phyloP scores from a whole-genome alignment of 2,888 invertebrate genomes.

The Alitta virens region DNA sequence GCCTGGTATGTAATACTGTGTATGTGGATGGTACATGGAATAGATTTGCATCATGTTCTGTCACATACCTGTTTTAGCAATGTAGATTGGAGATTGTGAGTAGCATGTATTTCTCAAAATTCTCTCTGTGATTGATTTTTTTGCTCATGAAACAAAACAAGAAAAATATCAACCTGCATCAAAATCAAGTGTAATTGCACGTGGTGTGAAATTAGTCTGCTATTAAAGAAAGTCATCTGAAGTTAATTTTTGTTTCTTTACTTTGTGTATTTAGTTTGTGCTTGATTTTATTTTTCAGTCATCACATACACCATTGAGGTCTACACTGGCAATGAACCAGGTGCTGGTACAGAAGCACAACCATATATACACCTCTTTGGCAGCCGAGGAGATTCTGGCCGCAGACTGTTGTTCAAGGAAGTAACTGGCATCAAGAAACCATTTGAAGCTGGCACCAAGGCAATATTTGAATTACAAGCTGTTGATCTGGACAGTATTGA shows the following conservation, averaged over 20 bases:
- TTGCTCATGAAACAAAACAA: too few relatives aligned
- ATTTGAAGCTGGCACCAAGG: constrained; percentile 35
- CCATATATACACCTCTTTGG: constrained; percentile 29
- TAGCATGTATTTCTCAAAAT: too few relatives aligned
- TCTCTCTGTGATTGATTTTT: too few relatives aligned
- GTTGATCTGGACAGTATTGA: constrained; percentile 41
- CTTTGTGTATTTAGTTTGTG: too few relatives aligned
- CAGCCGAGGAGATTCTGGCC: constrained; percentile 29
- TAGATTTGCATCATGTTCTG: too few relatives aligned
- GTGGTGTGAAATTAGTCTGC: neutral
- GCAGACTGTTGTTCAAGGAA: constrained; percentile 24
- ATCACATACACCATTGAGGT: constrained; percentile 24
- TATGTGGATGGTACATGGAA: too few relatives aligned
- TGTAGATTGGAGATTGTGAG: too few relatives aligned
- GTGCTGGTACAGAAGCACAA: constrained; percentile 33
- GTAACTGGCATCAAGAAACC: constrained; percentile 13
- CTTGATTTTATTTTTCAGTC: neutral
- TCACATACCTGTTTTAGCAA: too few relatives aligned
- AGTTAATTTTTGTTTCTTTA: neutral
- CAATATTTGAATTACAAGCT: constrained; percentile 50
- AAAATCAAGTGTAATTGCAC: neutral
- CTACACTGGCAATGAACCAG: constrained; percentile 29
- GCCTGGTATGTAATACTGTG: constrained; percentile 40
- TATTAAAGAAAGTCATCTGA: neutral
- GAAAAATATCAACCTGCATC: too few relatives aligned